phyloP scores from a whole-genome alignment of 2,888 invertebrate species.

The Conomelus anceps region DNA sequence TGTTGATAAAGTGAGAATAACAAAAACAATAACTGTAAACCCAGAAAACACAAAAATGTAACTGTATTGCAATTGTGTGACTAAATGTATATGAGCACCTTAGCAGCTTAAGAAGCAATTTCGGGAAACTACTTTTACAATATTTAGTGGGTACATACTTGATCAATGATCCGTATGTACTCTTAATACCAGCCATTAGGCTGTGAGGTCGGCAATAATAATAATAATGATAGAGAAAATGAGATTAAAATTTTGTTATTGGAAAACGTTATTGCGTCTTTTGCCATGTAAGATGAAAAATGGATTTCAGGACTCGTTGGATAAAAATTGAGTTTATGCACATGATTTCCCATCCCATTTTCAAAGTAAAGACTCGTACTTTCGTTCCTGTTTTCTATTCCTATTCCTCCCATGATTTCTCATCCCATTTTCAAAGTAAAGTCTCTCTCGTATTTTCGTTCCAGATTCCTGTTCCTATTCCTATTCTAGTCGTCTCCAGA shows the following conservation, averaged over 20 bases:
- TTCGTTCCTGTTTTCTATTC: neutral
- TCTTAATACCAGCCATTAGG: no score
- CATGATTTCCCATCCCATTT: no score
- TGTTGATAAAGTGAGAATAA: no score
- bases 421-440: neutral
- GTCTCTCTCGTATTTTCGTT: neutral
- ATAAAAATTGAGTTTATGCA: neutral
- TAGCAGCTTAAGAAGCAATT: no score
- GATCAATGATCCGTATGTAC: no score
- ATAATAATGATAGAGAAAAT: neutral
- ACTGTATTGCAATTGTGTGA: no score
- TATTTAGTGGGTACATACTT: no score
- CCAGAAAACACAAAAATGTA: no score
- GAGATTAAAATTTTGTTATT: neutral
- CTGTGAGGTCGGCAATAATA: neutral
- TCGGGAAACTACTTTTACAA: no score
- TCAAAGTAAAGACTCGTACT: neutral
- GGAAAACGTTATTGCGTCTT: neutral
- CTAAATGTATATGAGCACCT: no score
- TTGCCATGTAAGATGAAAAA: neutral
- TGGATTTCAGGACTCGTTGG: neutral
- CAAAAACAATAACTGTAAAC: no score
- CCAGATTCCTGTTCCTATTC: neutral
- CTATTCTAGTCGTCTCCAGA: no score
- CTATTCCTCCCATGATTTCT: neutral